A percentile compares a stretch with the other conserved stretches of the same genome.
Evolutionary conservation across 2,797 vertebrate species (phyloP).

Genomic region (Argya squamiceps): DNA sequence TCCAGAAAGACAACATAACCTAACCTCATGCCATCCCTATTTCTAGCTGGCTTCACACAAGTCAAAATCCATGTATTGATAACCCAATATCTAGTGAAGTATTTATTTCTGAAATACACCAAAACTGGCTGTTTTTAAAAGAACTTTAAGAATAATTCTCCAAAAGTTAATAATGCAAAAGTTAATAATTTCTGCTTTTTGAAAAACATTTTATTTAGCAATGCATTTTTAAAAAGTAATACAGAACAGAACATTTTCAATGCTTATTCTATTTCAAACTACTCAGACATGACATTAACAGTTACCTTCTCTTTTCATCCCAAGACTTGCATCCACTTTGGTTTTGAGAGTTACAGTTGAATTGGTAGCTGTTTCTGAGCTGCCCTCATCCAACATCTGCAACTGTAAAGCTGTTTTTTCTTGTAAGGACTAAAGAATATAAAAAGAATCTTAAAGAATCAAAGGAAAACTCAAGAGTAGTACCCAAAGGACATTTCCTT

Average conservation of each 20-base stretch:
- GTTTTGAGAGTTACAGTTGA: constrained; percentile 82
- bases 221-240: not conserved
- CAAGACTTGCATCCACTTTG: constrained; percentile 65
- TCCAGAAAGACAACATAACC: not conserved
- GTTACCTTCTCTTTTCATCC: constrained; percentile 67
- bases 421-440: constrained; percentile 65
- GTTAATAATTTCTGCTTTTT: not conserved
- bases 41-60: not conserved
- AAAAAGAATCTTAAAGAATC: not conserved
- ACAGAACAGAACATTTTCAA: not conserved
- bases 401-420: constrained; percentile 63
- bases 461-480: not conserved
- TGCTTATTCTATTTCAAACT: not conserved
- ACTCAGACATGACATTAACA: not conserved
- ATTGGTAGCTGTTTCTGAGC: constrained; percentile 65
- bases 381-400: constrained; percentile 72
- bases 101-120: not conserved
- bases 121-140: not conserved
- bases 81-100: not conserved
- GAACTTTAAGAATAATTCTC: not conserved
- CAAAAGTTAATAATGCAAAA: not conserved
- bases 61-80: not conserved
- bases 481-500: not conserved
- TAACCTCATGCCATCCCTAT: not conserved
- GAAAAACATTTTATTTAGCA: not conserved